A percentile compares a stretch with the other conserved stretches of the same genome.
Evolutionary conservation across 2,888 invertebrate genomes (phyloP).

Genomic region (Eilema caniola): DNA sequence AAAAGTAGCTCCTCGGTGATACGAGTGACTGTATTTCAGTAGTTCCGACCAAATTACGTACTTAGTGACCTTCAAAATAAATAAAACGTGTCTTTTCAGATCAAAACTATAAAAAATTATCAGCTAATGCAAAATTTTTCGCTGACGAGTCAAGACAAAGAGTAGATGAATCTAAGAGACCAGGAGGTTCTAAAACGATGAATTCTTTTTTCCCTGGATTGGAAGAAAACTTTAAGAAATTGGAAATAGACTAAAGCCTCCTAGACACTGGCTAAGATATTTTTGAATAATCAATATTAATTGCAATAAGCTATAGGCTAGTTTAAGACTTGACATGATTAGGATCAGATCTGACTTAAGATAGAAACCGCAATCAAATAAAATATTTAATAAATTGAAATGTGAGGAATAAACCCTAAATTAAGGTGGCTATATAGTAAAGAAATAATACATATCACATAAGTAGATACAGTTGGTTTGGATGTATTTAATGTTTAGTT

Average conservation of each 20-base stretch:
- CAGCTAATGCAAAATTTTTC: constrained; percentile 61
- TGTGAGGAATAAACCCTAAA: no score
- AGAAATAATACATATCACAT: no score
- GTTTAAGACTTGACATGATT: not conserved
- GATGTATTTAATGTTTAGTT: no score
- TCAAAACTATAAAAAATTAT: constrained; percentile 61
- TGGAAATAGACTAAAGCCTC: constrained; percentile 64
- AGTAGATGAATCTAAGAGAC: constrained; percentile 66
- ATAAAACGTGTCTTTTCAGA: constrained; percentile 56
- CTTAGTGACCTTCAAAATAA: not conserved
- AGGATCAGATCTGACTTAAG: not conserved
- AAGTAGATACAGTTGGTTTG: no score
- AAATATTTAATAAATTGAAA: no score
- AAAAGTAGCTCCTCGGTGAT: no score
- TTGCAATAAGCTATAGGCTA: not conserved
- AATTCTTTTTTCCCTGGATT: constrained; percentile 64
- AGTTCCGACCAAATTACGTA: no score
- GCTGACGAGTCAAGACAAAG: constrained; percentile 64
- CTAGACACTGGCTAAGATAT: not conserved
- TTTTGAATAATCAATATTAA: not conserved
- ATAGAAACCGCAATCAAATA: not conserved
- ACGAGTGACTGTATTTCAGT: no score
- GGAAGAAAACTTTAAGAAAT: constrained; percentile 64
- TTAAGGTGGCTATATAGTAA: no score
- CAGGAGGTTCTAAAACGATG: constrained; percentile 59